These are phyloP conservation scores for Crematogaster levior DNA, from an alignment of 2,888 invertebrate species.

Conservation along the genomic window DNA sequence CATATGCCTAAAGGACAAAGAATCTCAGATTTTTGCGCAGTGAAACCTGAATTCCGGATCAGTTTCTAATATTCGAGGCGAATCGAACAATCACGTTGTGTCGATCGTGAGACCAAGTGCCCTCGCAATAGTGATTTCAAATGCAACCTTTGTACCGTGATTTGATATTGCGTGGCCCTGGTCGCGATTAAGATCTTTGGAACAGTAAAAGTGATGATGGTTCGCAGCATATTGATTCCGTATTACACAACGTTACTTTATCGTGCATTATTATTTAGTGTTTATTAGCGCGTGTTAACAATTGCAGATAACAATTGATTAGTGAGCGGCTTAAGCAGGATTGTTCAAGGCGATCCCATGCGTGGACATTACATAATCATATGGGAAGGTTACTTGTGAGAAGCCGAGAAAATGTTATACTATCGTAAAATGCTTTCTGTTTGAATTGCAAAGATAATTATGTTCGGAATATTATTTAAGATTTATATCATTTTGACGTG, in stretches of 20 bases:
- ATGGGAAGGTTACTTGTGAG: slow-evolving; percentile 1
- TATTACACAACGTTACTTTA: slow-evolving; percentile 22
- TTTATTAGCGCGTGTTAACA: slow-evolving; percentile 16
- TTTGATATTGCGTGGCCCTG: slow-evolving; percentile 71
- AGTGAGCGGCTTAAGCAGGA: slow-evolving; percentile 10
- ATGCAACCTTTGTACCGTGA: slow-evolving; percentile 63
- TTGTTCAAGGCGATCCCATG: slow-evolving; percentile 9
- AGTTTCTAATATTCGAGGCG: neutral
- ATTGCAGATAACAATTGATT: neutral
- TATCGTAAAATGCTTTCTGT: neutral
- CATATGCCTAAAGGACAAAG: neutral
- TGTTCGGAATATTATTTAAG: neutral
- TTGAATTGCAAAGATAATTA: neutral
- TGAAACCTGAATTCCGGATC: neutral
- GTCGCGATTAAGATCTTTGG: slow-evolving; percentile 69
- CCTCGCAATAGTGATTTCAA: slow-evolving; percentile 61
- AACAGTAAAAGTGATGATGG: slow-evolving; percentile 68
- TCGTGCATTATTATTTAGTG: slow-evolving; percentile 21
- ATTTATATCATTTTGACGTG: neutral
- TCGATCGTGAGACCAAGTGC: neutral
- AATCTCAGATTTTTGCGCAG: neutral
- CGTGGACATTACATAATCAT: slow-evolving; percentile 32
- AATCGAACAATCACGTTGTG: neutral
- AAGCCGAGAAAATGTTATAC: neutral
- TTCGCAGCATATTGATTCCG: slow-evolving; percentile 67